These are phyloP conservation scores for Avahi laniger DNA, from an alignment of 2,797 vertebrate species.

Conservation along the genomic window DNA sequence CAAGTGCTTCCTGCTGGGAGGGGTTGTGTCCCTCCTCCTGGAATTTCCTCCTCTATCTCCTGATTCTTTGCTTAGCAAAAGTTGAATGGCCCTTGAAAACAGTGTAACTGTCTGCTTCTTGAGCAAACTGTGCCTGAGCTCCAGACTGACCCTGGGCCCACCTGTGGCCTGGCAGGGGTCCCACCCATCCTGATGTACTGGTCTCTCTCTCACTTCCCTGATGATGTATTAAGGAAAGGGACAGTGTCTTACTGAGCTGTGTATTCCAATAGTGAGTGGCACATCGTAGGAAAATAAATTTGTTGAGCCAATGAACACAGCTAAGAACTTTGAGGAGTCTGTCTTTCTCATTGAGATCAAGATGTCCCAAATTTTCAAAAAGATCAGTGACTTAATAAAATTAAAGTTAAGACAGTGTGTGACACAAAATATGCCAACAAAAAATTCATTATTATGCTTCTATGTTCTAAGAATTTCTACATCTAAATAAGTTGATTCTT, in stretches of 20 bases:
- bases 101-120: background rate
- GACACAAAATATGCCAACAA: background rate
- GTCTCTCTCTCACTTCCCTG: background rate
- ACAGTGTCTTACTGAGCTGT: background rate
- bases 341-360: background rate
- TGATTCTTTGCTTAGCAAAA: background rate
- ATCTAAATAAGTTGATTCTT: background rate
- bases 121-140: background rate
- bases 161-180: background rate
- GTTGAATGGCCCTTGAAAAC: background rate
- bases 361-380: no score
- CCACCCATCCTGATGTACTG: background rate
- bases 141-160: background rate
- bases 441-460: background rate
- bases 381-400: background rate
- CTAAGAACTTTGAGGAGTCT: background rate
- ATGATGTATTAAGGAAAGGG: background rate
- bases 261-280: background rate
- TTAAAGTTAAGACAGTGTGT: background rate
- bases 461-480: background rate
- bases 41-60: background rate
- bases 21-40: background rate
- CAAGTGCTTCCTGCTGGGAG: background rate
- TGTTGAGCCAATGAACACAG: background rate
- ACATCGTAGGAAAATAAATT: background rate